phyloP scores from a whole-genome alignment of 2,113 vertebrate genomes.

The Nanorana parkeri region DNA sequence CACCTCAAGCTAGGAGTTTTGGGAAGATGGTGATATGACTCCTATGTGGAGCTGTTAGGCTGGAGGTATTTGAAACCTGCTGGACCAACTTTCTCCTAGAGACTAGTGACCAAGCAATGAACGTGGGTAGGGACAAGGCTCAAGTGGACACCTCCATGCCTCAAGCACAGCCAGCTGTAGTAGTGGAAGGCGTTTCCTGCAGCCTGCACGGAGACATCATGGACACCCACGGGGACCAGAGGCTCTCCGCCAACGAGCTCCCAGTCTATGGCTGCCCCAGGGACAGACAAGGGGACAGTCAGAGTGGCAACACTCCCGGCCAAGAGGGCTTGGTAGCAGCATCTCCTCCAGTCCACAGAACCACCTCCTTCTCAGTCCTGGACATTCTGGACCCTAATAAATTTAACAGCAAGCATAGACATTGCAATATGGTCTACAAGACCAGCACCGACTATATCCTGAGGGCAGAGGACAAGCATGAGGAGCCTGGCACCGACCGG shows the following conservation, averaged over 20 bases:
- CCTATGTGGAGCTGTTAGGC: conserved; percentile 1
- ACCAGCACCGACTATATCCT: conserved; percentile 64
- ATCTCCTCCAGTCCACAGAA: conserved; percentile 77
- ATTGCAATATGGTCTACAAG: conserved; percentile 70
- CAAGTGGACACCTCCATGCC: conserved; percentile 76
- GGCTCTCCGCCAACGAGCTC: conserved; percentile 66
- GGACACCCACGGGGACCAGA: conserved; percentile 73
- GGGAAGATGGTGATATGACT: conserved; percentile 13
- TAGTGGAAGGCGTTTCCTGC: conserved; percentile 66
- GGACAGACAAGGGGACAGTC: conserved; percentile 72
- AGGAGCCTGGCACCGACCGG: conserved; percentile 67
- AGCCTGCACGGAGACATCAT: conserved; percentile 70
- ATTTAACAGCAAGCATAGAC: conserved; percentile 86
- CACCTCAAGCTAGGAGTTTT: not conserved
- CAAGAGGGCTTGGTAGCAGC: conserved; percentile 75
- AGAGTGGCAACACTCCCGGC: conserved; percentile 77
- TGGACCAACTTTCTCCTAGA: not conserved
- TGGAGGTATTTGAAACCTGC: conserved; percentile 57
- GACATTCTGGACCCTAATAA: conserved; percentile 97
- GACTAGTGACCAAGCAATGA: conserved; percentile 69
- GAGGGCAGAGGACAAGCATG: conserved; percentile 65
- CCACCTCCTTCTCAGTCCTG: conserved; percentile 95
- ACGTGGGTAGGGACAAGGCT: conserved; percentile 79
- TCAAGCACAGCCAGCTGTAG: conserved; percentile 64
- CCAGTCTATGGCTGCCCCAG: conserved; percentile 74